Percentiles rank a stretch among this genome's conserved stretches.
Conservation (phyloP, 1,140 invertebrate species). For the Pectinophora gossypiella region DNA sequence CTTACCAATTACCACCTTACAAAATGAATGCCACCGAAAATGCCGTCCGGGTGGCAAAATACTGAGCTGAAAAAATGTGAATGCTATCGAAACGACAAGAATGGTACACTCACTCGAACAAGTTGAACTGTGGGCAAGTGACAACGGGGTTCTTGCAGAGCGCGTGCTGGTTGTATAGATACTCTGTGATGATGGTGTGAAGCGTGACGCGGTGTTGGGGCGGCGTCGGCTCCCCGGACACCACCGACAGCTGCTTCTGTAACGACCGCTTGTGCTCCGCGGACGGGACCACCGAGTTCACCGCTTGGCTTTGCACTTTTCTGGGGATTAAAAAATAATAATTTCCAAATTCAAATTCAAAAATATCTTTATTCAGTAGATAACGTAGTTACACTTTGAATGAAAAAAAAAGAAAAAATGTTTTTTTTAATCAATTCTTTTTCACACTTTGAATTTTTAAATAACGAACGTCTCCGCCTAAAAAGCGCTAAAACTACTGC, state of each 20-base stretch:
- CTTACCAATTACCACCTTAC: too few species aligned
- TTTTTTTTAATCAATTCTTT: too few species aligned
- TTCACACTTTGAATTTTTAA: background rate
- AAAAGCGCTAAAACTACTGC: too few species aligned
- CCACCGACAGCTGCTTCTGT: constrained; percentile 78
- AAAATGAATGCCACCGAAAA: too few species aligned
- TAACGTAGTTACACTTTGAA: too few species aligned
- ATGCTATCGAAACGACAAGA: too few species aligned
- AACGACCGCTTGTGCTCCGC: constrained; percentile 75
- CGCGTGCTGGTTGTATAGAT: constrained; percentile 96
- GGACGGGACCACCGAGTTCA: background rate
- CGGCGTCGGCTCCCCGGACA: constrained; percentile 24
- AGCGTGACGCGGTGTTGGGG: constrained; percentile 79
- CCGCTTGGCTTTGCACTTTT: constrained; percentile 34
- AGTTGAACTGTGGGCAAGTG: constrained; percentile 92
- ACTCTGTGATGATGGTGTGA: constrained; percentile 96
- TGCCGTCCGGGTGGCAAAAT: too few species aligned
- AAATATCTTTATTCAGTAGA: too few species aligned
- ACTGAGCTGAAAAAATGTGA: too few species aligned
- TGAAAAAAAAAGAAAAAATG: too few species aligned
- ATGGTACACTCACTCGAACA: constrained; percentile 88
- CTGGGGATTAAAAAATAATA: constrained; percentile 18
- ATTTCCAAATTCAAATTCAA: too few species aligned
- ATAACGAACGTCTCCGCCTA: too few species aligned
- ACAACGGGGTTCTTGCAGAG: constrained; percentile 94